Evolutionary conservation across 2,888 invertebrate species (phyloP), one percentile per base, ranked within the genome.

Genomic region (Caenorhabditis uteleia): DNA sequence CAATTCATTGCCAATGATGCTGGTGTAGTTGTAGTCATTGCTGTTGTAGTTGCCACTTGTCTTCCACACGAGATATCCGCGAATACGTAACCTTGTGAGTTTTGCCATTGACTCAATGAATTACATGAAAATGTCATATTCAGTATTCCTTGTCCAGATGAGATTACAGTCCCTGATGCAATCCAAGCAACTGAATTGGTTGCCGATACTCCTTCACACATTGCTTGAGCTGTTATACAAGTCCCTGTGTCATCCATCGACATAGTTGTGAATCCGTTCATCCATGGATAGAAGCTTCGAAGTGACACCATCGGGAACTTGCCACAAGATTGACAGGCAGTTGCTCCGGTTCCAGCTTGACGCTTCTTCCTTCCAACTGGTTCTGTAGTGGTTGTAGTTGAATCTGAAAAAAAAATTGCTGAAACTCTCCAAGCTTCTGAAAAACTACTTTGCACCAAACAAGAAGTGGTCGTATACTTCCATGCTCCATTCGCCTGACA

Each of bases 81-180:
- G 27, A 65, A 55, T 0, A 55, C 55, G 29, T 31, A 42, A 43
- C 59, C 59, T 20, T 45, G 8, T 0, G 54, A 43, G 12, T 54
- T 55, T 33, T 59, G 55, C 65, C 65, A 65, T 8, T 25, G 26
- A 36, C 59, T 53, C 39, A 53, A 6, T 0, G 59, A 55, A 29
- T 55, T 56, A 23, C 65, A 65, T 10, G 55, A 47, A 48, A 65
- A 65, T 38, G 59, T 51, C 55, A 51, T 55, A 18, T 65, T 59
- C 33, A 59, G 26, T 18, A 23, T 31, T 16, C 46, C 12, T 12
- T 42, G 55, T 40, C 55, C 55, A 45, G 33, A 29, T 5, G 50
- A 40, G 1, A 59, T 20, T 14, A 51, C 39, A 4, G 54, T 59
- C 25, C 59, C 59, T 7, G 51, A 47, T n/a, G 51, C 50, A 25